Conservation (phyloP, 2,113 vertebrate species). For the Steatornis caripensis region DNA sequence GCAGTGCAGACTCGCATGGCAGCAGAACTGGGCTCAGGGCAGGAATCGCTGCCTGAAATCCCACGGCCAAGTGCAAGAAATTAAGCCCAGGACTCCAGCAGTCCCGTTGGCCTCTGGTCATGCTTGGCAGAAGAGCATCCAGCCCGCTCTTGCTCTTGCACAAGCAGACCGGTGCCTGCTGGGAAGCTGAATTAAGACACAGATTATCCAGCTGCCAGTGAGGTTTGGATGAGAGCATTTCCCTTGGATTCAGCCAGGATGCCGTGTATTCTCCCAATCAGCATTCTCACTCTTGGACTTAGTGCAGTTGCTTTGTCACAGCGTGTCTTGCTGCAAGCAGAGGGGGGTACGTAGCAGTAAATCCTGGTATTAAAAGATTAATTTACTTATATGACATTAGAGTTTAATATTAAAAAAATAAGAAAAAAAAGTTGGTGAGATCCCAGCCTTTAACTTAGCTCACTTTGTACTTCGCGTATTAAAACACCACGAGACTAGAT, state of each 20-base stretch:
- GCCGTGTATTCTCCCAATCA: not conserved
- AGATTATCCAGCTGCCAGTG: not conserved
- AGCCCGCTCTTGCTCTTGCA: not conserved
- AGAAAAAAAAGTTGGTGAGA: not conserved
- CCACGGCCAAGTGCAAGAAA: not conserved
- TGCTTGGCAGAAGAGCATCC: not conserved
- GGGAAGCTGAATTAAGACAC: not conserved
- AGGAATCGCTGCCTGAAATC: not conserved
- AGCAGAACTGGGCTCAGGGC: not conserved
- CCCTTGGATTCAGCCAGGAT: not conserved
- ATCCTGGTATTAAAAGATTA: slow-evolving; percentile 65
- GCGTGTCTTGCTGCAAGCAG: not conserved
- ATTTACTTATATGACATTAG: slow-evolving; percentile 34
- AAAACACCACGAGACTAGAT: slow-evolving; percentile 25
- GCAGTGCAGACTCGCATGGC: not conserved
- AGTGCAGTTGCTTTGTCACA: not conserved
- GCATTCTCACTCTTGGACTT: not conserved
- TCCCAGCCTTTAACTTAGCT: slow-evolving; percentile 19
- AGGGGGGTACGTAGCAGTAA: not conserved
- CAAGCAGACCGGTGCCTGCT: not conserved
- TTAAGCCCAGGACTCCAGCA: not conserved
- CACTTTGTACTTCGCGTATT: slow-evolving; percentile 31
- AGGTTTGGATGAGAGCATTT: not conserved
- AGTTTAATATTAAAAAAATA: not conserved
- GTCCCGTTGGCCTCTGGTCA: not conserved